Evolutionary conservation across 2,113 vertebrate species (phyloP).

Genomic region (Tretioscincus oriximinensis): DNA sequence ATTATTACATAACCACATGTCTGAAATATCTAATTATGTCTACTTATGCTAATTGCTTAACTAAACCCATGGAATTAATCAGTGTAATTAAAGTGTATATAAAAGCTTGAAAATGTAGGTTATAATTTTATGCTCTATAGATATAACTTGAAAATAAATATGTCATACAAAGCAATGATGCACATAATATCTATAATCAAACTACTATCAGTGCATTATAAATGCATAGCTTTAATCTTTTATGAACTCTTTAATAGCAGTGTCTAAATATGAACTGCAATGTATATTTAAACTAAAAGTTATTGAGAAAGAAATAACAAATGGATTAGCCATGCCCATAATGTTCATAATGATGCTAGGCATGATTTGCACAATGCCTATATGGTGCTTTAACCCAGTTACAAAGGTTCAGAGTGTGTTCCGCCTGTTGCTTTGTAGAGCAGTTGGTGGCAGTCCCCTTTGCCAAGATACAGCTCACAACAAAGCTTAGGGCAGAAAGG

Average conservation of each 20-base stretch:
- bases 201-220: not conserved
- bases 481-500: too few species aligned
- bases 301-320: not conserved
- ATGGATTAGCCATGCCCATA: not conserved
- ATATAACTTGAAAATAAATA: slow-evolving; percentile 31
- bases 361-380: not conserved
- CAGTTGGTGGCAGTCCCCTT: too few species aligned
- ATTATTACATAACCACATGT: slow-evolving; percentile 56
- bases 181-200: not conserved
- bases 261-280: not conserved
- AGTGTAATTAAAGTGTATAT: slow-evolving; percentile 45
- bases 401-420: too few species aligned
- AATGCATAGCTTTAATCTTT: not conserved
- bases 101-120: slow-evolving; percentile 35
- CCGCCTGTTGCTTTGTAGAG: too few species aligned
- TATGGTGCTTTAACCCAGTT: not conserved
- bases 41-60: slow-evolving; percentile 57
- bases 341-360: not conserved
- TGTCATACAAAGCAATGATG: not conserved
- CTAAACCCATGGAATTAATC: slow-evolving; percentile 56
- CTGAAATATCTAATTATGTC: slow-evolving; percentile 57
- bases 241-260: not conserved
- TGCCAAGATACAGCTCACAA: too few species aligned
- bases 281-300: not conserved
- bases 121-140: slow-evolving; percentile 37